A percentile compares a stretch with the other conserved stretches of the same genome.
Conservation (phyloP, 2,797 vertebrate genomes). For the Sebastolobus alascanus region DNA sequence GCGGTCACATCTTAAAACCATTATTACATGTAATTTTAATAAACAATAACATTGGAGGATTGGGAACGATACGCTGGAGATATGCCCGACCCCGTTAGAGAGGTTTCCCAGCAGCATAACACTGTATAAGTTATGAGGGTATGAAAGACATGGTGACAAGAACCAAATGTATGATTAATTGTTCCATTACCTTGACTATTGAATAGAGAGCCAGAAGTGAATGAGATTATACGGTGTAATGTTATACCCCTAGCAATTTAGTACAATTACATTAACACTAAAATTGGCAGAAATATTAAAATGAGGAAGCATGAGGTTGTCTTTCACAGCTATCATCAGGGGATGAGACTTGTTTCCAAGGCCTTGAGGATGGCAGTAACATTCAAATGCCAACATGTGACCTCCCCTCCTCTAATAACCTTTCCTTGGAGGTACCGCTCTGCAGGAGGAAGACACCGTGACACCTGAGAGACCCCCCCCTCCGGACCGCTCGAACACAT, state of each 20-base stretch:
- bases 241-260: neutral
- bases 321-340: neutral
- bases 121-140: neutral
- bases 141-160: neutral
- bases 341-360: slow-evolving; percentile 7
- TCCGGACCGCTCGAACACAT: neutral
- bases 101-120: neutral
- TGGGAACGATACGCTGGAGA: neutral
- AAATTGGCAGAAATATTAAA: slow-evolving; percentile 5
- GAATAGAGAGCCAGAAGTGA: neutral
- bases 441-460: slow-evolving; percentile 41
- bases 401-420: slow-evolving; percentile 10
- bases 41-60: neutral
- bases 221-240: neutral
- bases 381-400: slow-evolving; percentile 58
- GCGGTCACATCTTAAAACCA: neutral
- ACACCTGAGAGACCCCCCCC: slow-evolving; percentile 52
- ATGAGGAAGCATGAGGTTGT: neutral
- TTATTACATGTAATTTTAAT: neutral
- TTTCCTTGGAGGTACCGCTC: slow-evolving; percentile 22
- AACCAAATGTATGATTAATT: neutral
- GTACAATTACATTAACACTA: slow-evolving; percentile 1
- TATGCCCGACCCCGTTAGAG: neutral
- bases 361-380: slow-evolving; percentile 32
- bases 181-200: neutral